A percentile compares a stretch with the other conserved stretches of the same genome.
Evolutionary conservation across 2,888 invertebrate genomes (phyloP).

Genomic region (Tinea trinotella): DNA sequence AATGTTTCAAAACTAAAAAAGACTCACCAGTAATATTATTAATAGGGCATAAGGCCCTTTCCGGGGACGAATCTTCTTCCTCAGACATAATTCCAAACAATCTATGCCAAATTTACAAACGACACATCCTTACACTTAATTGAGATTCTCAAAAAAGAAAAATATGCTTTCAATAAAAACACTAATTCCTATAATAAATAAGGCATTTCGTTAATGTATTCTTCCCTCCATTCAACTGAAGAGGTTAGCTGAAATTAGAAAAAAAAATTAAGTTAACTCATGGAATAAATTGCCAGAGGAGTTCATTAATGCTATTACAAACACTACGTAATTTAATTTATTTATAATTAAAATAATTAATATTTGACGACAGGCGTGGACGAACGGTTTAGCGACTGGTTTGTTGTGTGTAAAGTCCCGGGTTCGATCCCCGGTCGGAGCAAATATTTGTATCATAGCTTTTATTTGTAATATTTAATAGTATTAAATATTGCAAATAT

Average conservation of each 20-base stretch:
- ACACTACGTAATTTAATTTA: too few relatives aligned
- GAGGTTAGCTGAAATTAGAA: slow-evolving; percentile 29
- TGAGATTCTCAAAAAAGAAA: slow-evolving; percentile 26
- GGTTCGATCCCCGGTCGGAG: too few relatives aligned
- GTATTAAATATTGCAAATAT: too few relatives aligned
- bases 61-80: slow-evolving; percentile 62
- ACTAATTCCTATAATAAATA: slow-evolving; percentile 34
- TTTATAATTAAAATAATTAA: too few relatives aligned
- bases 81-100: slow-evolving; percentile 53
- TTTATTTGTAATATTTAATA: too few relatives aligned
- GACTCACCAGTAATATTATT: slow-evolving; percentile 58
- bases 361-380: too few relatives aligned
- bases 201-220: slow-evolving; percentile 34
- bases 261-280: slow-evolving; percentile 10
- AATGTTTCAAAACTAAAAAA: not conserved
- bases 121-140: slow-evolving; percentile 22
- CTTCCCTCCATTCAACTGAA: slow-evolving; percentile 31
- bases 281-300: too few relatives aligned
- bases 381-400: too few relatives aligned
- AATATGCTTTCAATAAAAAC: slow-evolving; percentile 32
- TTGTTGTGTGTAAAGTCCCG: too few relatives aligned
- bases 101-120: not conserved
- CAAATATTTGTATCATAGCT: too few relatives aligned
- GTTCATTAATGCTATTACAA: too few relatives aligned
- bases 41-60: slow-evolving; percentile 52